Conservation (phyloP, 1,140 invertebrate species). For the Hylaeus anthracinus region DNA sequence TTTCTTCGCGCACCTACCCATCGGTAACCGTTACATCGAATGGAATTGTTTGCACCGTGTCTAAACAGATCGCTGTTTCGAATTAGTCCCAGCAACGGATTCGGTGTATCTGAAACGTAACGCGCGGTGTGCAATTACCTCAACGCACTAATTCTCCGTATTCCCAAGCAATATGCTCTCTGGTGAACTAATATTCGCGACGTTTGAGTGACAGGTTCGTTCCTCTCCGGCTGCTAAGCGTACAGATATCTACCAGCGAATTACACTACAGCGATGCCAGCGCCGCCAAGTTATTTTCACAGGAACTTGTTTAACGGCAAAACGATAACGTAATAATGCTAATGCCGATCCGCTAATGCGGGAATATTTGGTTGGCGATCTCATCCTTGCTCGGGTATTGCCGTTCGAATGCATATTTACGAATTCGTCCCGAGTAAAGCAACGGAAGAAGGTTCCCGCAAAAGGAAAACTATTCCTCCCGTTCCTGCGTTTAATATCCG, state of each 20-base stretch:
- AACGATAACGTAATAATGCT: neutral
- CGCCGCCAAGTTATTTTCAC: neutral
- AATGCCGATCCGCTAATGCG: too few species aligned
- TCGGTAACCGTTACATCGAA: too few species aligned
- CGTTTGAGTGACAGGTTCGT: constrained; percentile 1
- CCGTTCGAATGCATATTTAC: too few species aligned
- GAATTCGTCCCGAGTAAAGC: too few species aligned
- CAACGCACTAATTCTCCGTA: neutral
- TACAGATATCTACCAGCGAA: neutral
- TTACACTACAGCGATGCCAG: neutral
- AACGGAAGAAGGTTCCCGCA: too few species aligned
- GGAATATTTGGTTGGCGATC: too few species aligned
- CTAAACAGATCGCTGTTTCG: neutral
- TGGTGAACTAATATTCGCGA: neutral
- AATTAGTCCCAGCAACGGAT: neutral
- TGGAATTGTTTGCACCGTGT: too few species aligned
- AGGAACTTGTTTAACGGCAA: neutral
- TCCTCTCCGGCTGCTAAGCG: neutral
- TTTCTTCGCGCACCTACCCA: too few species aligned
- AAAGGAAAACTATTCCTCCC: neutral
- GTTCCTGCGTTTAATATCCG: neutral
- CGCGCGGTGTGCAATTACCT: neutral
- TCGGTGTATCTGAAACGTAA: neutral
- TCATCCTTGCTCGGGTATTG: too few species aligned
- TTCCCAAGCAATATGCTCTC: neutral